phyloP scores from a whole-genome alignment of 2,888 invertebrate species.

The Hydrotaea diabolus region DNA sequence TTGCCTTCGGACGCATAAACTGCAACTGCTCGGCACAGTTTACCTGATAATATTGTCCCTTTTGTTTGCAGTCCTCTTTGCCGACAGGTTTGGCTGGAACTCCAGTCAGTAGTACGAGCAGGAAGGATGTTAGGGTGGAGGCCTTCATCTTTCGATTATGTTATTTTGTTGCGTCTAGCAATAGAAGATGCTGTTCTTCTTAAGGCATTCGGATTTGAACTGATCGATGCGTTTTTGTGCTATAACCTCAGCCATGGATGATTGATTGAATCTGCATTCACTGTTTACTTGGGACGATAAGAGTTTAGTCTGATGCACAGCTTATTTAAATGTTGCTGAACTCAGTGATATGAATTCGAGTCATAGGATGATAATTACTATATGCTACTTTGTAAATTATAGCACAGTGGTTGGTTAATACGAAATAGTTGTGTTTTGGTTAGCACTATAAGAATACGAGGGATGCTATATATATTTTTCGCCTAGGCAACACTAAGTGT shows the following conservation, averaged over 20 bases:
- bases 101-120: not conserved
- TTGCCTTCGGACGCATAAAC: not conserved
- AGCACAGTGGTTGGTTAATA: too few species aligned
- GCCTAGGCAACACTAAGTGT: too few species aligned
- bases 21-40: slow-evolving; percentile 6
- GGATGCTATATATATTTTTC: too few species aligned
- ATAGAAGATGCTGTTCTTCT: not conserved
- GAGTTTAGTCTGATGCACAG: not conserved
- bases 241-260: not conserved
- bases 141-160: not conserved
- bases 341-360: not conserved
- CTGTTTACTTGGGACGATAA: not conserved
- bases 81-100: not conserved
- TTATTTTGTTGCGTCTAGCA: too few species aligned
- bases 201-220: not conserved
- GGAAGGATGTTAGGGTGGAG: too few species aligned
- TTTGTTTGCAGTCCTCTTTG: not conserved
- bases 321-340: not conserved
- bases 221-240: not conserved
- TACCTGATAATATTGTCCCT: slow-evolving; percentile 8
- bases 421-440: too few species aligned
- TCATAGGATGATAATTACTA: too few species aligned
- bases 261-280: not conserved
- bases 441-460: too few species aligned
- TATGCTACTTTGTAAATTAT: too few species aligned